Base-by-base conservation (phyloP, 2,797 vertebrate genomes). In the Triplophysa yarkandensis region DNA sequence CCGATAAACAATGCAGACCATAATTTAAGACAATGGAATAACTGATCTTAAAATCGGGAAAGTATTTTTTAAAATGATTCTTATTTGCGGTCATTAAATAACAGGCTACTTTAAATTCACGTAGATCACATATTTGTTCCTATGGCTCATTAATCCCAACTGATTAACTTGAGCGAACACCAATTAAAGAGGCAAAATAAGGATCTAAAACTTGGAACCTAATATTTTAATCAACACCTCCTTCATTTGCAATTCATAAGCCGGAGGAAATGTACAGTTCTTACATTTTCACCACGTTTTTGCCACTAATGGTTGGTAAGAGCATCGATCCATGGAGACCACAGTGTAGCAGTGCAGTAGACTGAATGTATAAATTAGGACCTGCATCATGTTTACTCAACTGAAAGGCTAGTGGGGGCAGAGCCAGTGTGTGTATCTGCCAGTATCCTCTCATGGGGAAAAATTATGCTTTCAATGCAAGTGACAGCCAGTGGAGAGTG, bases 381-480 rank as follows among this genome's bases (percentile, higher is more conserved):
- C 41, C 68, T 79, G 80, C 71, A 79, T 63, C 71, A 76, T 87
- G 86, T 89, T 89, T 87, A 86, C 86, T 80, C 80, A 75, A 81
- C 79, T 64, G 80, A 80, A 83, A 83, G 70, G 81, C 79, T 79
- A 82, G 83, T 82, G 78, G 77, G 77, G 77, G 82, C 81, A 70
- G 80, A 83, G 80, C 81, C 78, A 52, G 71, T 75, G 36, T 74
- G 60, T 58, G 46, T 67, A 58, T 70, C 54, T 58, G 34, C 68
- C 61, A 52, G 19, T 64, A 61, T 61, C 41, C 68, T 41, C 65
- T 74, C 78, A 78, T 76, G 64, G 66, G 62, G 63, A 60, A 74
- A 82, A 78, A 84, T 85, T 79, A 86, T 77, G 83, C 84, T 89
- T 88, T 90, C 85, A 90, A 87, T 85, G 85, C 83, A 82, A 86